A percentile compares a stretch with the other conserved stretches of the same genome.
Evolutionary conservation across 2,113 vertebrate species (phyloP).

Genomic region (Dicrurus megarhynchus): DNA sequence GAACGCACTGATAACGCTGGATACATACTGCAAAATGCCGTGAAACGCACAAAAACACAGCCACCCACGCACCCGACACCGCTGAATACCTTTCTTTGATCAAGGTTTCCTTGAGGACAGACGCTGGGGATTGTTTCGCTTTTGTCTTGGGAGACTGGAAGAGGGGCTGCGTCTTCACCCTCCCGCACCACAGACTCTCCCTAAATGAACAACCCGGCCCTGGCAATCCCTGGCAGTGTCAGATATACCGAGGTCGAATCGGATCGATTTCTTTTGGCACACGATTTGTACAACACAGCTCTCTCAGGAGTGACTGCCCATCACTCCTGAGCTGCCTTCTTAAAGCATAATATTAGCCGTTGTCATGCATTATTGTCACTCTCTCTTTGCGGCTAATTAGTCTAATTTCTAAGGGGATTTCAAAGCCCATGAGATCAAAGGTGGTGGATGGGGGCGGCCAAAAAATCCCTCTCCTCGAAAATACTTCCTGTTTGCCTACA

Average conservation of each 20-base stretch:
- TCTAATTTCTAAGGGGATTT: not conserved
- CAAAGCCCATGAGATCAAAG: conserved; percentile 4
- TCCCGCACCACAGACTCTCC: not conserved
- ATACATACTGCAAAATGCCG: not conserved
- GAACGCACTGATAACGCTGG: not conserved
- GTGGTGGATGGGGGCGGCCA: not conserved
- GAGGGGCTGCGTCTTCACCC: not conserved
- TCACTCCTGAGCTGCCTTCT: not conserved
- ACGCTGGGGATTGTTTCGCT: not conserved
- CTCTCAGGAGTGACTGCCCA: not conserved
- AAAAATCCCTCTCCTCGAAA: not conserved
- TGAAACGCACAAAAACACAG: not conserved
- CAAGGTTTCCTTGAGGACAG: not conserved
- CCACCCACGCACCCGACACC: not conserved
- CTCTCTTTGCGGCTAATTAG: not conserved
- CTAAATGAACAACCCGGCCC: not conserved
- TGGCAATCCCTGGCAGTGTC: not conserved
- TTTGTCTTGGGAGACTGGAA: not conserved
- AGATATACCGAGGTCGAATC: not conserved
- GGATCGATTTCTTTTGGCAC: not conserved
- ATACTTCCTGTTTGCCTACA: not conserved
- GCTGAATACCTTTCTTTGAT: not conserved
- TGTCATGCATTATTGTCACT: not conserved
- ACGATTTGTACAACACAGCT: not conserved
- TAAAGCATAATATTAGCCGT: not conserved